These are phyloP conservation scores for Cosmopolites sordidus DNA, from an alignment of 2,888 invertebrate species.

Conservation along the genomic window DNA sequence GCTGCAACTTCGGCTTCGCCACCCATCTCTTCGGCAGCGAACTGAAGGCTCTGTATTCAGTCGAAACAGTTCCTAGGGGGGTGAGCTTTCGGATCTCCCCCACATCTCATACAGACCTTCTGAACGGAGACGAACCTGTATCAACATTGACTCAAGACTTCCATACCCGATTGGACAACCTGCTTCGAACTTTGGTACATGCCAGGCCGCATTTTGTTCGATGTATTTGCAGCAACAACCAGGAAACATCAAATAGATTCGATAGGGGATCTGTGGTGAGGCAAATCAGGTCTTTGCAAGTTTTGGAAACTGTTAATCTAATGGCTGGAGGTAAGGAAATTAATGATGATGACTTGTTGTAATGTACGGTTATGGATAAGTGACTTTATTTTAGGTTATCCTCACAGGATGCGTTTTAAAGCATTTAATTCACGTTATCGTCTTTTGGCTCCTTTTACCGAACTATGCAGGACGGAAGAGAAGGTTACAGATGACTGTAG, in stretches of 20 bases:
- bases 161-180: constrained; percentile 87
- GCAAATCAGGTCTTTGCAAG: constrained; percentile 80
- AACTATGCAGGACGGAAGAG: constrained; percentile 61
- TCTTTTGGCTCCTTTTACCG: constrained; percentile 75
- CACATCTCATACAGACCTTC: constrained; percentile 76
- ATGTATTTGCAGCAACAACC: constrained; percentile 83
- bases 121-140: constrained; percentile 80
- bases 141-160: constrained; percentile 93
- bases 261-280: constrained; percentile 79
- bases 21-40: constrained; percentile 94
- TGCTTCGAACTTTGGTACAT: constrained; percentile 85
- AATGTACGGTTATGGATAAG: neutral
- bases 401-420: constrained; percentile 92
- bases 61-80: constrained; percentile 70
- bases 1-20: constrained; percentile 95
- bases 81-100: constrained; percentile 81
- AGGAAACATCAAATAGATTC: constrained; percentile 76
- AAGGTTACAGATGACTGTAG: constrained; percentile 71
- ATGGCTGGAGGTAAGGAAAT: constrained; percentile 72
- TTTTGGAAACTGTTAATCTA: constrained; percentile 90
- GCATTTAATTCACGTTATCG: constrained; percentile 85
- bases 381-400: constrained; percentile 56
- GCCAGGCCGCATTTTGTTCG: constrained; percentile 93
- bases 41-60: constrained; percentile 73
- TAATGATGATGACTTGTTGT: too few relatives aligned